These are phyloP conservation scores for Sphenopsis melanotis DNA, from an alignment of 2,797 vertebrate species.

Conservation along the genomic window DNA sequence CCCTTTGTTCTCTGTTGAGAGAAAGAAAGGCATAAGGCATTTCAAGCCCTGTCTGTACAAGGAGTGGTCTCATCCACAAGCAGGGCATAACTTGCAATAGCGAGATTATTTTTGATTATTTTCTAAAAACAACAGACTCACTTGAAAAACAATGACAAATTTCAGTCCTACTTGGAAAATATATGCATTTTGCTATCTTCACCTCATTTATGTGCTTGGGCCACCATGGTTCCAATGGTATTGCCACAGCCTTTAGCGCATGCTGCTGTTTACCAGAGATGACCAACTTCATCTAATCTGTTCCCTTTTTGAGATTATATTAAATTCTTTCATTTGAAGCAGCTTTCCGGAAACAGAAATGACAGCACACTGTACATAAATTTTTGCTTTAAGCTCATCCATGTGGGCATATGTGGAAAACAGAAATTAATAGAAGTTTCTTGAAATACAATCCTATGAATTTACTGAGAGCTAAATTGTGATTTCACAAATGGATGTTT, in stretches of 20 bases:
- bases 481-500: background rate
- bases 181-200: background rate
- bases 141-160: background rate
- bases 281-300: background rate
- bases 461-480: background rate
- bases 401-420: background rate
- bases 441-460: background rate
- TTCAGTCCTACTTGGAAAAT: background rate
- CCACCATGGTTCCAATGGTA: accelerated
- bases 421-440: background rate
- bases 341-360: background rate
- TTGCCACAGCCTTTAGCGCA: background rate
- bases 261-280: background rate
- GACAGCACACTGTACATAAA: accelerated
- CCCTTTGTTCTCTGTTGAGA: background rate
- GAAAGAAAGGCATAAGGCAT: background rate
- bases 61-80: background rate
- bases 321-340: background rate
- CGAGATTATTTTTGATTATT: background rate
- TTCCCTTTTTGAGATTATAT: background rate
- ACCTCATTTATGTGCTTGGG: background rate
- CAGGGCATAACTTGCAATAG: background rate
- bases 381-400: background rate
- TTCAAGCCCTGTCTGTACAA: background rate
- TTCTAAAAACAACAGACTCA: background rate